Percentiles rank a stretch among this genome's conserved stretches.
Evolutionary conservation across 2,797 vertebrate genomes (phyloP).

Genomic region (Picus viridis): DNA sequence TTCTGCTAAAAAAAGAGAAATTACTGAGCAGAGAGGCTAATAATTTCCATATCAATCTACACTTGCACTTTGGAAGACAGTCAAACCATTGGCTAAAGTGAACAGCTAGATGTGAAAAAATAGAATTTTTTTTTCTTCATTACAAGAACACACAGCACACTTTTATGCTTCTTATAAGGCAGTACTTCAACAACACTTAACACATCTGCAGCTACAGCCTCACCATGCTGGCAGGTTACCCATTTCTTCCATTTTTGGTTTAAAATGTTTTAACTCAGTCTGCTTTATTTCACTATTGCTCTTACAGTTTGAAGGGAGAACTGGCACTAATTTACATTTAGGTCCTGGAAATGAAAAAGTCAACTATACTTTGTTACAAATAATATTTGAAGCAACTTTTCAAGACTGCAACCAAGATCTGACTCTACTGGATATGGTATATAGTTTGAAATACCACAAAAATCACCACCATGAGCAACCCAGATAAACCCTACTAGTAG

Average conservation of each 20-base stretch:
- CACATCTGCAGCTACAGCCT: background rate
- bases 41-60: background rate
- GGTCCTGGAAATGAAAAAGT: background rate
- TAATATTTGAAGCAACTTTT: background rate
- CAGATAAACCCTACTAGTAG: background rate
- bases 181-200: background rate
- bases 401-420: background rate
- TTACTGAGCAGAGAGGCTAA: background rate
- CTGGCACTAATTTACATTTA: background rate
- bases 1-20: background rate
- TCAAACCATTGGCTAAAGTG: background rate
- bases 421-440: fast-evolving
- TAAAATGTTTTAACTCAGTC: background rate
- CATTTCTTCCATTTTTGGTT: background rate
- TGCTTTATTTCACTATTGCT: background rate
- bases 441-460: background rate
- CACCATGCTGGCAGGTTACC: background rate
- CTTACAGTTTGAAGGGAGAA: background rate
- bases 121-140: background rate
- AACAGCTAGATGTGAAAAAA: background rate
- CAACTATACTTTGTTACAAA: background rate
- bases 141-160: background rate
- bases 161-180: background rate
- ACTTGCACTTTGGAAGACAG: background rate
- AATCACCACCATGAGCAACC: background rate